Percentiles rank a stretch among this genome's conserved stretches.
phyloP scores from a whole-genome alignment of 2,797 vertebrate genomes.

The Pangasius sanitwongsei region DNA sequence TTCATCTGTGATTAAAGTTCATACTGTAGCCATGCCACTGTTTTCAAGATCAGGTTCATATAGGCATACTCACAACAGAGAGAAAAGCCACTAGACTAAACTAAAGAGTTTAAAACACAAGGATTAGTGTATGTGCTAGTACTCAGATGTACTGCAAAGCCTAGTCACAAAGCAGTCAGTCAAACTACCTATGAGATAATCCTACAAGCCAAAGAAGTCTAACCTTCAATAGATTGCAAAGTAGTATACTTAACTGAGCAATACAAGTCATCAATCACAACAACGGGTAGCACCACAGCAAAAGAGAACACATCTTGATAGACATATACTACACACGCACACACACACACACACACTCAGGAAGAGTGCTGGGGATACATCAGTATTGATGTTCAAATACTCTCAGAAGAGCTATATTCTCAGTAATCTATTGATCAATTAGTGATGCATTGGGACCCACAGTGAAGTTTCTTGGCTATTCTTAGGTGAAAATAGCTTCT shows the following conservation, averaged over 20 bases:
- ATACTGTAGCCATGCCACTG: not conserved
- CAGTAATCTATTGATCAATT: conserved; percentile 1
- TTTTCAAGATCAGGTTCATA: not conserved
- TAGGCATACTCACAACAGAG: not conserved
- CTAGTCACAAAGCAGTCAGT: not conserved
- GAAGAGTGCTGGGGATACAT: not conserved
- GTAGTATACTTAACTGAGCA: not conserved
- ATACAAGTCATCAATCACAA: not conserved
- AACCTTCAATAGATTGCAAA: not conserved
- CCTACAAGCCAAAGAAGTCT: not conserved
- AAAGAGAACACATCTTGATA: not conserved
- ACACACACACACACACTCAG: not conserved
- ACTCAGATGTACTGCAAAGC: not conserved
- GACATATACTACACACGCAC: not conserved
- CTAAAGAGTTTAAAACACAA: not conserved
- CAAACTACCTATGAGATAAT: not conserved
- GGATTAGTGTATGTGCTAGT: not conserved
- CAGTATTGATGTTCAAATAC: not conserved
- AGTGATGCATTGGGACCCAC: not conserved
- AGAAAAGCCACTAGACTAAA: not conserved
- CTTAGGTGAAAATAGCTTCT: not conserved
- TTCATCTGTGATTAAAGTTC: not conserved
- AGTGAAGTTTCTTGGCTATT: conserved; percentile 3
- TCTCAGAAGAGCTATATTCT: not conserved
- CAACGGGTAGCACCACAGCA: not conserved